Conservation (phyloP, 2,113 vertebrate genomes). For the Lagenorhynchus albirostris region DNA sequence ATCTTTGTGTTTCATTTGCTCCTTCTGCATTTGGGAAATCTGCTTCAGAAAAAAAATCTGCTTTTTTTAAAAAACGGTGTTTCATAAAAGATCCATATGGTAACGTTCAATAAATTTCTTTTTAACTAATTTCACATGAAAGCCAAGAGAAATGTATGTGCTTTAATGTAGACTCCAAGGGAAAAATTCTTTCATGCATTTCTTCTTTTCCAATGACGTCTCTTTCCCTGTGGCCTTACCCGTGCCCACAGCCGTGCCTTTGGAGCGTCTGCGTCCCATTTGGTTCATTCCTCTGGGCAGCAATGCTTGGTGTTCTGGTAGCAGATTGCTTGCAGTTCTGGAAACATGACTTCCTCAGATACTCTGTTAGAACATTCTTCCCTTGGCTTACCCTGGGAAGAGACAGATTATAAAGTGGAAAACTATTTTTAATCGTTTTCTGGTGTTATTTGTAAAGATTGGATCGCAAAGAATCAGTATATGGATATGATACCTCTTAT, state of each 20-base stretch:
- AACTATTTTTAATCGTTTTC: neutral
- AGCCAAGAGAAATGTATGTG: neutral
- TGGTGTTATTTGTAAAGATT: neutral
- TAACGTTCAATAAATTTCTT: neutral
- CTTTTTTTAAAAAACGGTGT: neutral
- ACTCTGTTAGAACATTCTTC: neutral
- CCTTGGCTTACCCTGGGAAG: neutral
- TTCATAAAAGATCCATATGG: neutral
- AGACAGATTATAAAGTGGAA: neutral
- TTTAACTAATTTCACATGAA: neutral
- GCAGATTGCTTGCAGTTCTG: neutral
- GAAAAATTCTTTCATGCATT: neutral
- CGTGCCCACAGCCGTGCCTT: neutral
- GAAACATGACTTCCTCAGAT: neutral
- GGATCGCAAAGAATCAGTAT: neutral
- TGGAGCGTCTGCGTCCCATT: rapidly evolving
- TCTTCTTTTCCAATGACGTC: neutral
- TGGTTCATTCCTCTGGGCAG: neutral
- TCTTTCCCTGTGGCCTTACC: no score
- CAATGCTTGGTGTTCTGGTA: neutral
- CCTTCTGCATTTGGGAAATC: neutral
- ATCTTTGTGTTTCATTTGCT: neutral
- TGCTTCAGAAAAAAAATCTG: neutral
- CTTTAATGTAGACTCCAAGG: neutral
- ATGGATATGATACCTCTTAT: neutral